A percentile compares a stretch with the other conserved stretches of the same genome.
Conservation (phyloP, 1,140 invertebrate genomes). For the Drosophila fuyamai region DNA sequence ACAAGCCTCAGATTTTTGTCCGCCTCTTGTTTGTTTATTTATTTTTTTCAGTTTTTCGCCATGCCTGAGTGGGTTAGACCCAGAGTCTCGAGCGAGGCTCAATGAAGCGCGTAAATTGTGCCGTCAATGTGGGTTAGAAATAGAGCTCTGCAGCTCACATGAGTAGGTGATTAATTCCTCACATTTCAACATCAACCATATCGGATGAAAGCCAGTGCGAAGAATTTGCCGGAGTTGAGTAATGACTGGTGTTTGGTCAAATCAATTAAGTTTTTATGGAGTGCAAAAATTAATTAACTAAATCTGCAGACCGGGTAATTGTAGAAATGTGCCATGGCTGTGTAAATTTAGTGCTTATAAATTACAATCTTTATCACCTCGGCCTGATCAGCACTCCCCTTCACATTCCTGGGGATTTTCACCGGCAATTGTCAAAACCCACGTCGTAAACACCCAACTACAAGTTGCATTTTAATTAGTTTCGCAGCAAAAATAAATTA, state of each 20-base stretch:
- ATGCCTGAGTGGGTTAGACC: constrained; percentile 30
- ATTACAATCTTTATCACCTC: constrained; percentile 30
- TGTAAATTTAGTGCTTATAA: constrained; percentile 1
- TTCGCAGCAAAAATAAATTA: constrained; percentile 25
- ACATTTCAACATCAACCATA: constrained; percentile 21
- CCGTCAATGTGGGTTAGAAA: constrained; percentile 30
- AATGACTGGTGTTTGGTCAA: constrained; percentile 30
- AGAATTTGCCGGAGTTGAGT: constrained; percentile 31
- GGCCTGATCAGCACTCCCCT: constrained; percentile 26
- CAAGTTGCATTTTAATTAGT: constrained; percentile 62
- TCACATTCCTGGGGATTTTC: constrained; percentile 22
- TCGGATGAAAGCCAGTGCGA: constrained; percentile 21
- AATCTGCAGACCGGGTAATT: background rate
- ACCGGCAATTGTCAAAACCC: constrained; percentile 19
- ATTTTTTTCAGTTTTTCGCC: constrained; percentile 19
- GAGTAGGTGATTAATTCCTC: constrained; percentile 30
- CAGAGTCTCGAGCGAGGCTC: constrained; percentile 29
- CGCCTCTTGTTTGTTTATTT: background rate
- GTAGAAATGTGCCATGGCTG: constrained; percentile 7
- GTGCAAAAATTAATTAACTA: constrained; percentile 43
- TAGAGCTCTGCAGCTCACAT: constrained; percentile 15
- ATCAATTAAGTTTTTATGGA: constrained; percentile 53
- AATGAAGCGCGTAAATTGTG: constrained; percentile 61
- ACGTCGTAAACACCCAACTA: constrained; percentile 50
- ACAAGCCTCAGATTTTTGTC: constrained; percentile 41